Evolutionary conservation across 1,140 invertebrate genomes (phyloP).

Genomic region (Triops cancriformis): DNA sequence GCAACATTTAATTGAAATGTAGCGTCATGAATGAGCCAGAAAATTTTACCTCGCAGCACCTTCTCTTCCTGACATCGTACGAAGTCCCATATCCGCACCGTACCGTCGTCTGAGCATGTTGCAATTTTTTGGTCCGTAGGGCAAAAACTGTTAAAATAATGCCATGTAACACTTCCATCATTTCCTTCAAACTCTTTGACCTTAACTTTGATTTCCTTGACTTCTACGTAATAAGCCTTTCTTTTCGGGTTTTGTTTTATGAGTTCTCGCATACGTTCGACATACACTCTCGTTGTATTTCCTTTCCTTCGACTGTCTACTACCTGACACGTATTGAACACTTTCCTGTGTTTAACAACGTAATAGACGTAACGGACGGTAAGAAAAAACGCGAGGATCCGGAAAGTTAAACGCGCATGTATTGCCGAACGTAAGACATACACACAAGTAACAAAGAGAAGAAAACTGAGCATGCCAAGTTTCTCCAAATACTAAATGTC

Average conservation of each 20-base stretch:
- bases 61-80: conserved; percentile 91
- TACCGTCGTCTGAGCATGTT: conserved; percentile 98
- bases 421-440: conserved; percentile 13
- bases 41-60: conserved; percentile 70
- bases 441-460: not conserved
- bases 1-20: conserved; percentile 6
- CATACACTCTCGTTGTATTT: conserved; percentile 1
- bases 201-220: too few relatives aligned
- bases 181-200: too few relatives aligned
- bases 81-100: conserved; percentile 97
- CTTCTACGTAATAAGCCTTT: too few relatives aligned
- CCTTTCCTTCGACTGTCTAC: not conserved
- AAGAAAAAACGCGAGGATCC: not conserved
- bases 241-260: too few relatives aligned
- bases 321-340: not conserved
- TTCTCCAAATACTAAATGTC: not conserved
- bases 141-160: conserved; percentile 71
- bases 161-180: too few relatives aligned
- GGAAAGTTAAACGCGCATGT: not conserved
- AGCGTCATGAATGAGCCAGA: not conserved
- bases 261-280: not conserved
- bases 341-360: not conserved
- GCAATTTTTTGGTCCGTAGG: conserved; percentile 97
- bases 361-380: not conserved
- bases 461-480: not conserved